Percentiles rank a stretch among this genome's conserved stretches.
Conservation (phyloP, 2,888 invertebrate genomes). For the Phortica magna region DNA sequence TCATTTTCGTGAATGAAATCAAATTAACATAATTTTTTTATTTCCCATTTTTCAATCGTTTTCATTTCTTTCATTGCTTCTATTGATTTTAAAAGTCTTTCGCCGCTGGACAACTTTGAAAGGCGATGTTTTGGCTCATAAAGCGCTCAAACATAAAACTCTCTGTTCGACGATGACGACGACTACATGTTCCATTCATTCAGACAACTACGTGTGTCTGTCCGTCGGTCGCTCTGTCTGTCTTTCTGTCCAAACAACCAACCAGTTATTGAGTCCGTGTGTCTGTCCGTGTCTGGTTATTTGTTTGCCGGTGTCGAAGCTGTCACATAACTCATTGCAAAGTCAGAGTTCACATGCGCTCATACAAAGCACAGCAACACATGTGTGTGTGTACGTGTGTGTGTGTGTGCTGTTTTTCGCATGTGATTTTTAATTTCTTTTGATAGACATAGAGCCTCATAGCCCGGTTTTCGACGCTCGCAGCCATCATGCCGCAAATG, state of each 20-base stretch:
- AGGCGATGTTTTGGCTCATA: conserved; percentile 14
- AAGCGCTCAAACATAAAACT: too few species aligned
- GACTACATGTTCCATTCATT: conserved; percentile 12
- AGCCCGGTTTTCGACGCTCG: conserved; percentile 19
- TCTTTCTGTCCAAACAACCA: not conserved
- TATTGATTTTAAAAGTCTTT: conserved; percentile 32
- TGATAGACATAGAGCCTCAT: not conserved
- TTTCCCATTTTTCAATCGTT: not conserved
- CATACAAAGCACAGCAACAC: not conserved
- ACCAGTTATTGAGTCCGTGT: conserved; percentile 20
- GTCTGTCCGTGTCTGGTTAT: conserved; percentile 55
- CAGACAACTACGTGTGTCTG: conserved; percentile 39
- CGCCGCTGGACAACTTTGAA: not conserved
- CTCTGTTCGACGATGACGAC: too few species aligned
- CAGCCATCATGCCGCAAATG: conserved; percentile 71
- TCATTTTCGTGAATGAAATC: conserved; percentile 68
- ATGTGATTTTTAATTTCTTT: conserved; percentile 21
- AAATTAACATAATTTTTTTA: conserved; percentile 62
- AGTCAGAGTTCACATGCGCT: conserved; percentile 63
- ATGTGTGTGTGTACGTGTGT: not conserved
- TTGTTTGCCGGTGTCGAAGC: conserved; percentile 70
- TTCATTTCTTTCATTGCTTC: conserved; percentile 35
- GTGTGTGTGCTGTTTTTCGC: not conserved
- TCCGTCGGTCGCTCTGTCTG: not conserved
- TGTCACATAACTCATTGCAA: conserved; percentile 70